These are phyloP conservation scores for Rhinolophus ferrumequinum DNA, from an alignment of 2,113 vertebrate genomes.

Conservation along the genomic window DNA sequence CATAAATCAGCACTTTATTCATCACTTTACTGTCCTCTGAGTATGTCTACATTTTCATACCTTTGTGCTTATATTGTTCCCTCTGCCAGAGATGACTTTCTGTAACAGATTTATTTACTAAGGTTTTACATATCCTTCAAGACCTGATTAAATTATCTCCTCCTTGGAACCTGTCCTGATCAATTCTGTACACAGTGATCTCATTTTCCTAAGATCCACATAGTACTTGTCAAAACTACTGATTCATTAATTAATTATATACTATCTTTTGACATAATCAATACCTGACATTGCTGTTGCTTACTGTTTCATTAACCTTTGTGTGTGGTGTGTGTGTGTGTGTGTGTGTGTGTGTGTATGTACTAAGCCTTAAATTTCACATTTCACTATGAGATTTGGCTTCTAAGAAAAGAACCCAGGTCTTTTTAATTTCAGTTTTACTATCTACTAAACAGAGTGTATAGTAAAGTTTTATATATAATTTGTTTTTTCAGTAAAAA, in stretches of 20 bases:
- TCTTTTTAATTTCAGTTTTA: not conserved
- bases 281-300: not conserved
- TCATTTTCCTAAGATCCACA: not conserved
- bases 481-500: not conserved
- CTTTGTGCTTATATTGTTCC: not conserved
- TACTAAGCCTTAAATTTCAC: not conserved
- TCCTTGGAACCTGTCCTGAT: not conserved
- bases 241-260: slow-evolving; percentile 34
- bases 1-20: not conserved
- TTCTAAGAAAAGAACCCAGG: not conserved
- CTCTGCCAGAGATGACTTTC: not conserved
- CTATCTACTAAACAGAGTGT: not conserved
- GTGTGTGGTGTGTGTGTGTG: not conserved
- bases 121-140: slow-evolving; percentile 32
- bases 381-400: not conserved
- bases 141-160: not conserved
- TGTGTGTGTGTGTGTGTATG: not conserved
- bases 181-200: slow-evolving; percentile 1
- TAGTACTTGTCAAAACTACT: not conserved
- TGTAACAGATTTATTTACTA: not conserved
- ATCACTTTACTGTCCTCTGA: not conserved
- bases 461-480: not conserved
- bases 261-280: not conserved
- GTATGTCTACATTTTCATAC: not conserved
- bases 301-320: slow-evolving; percentile 24